Conservation (phyloP, 1,140 invertebrate species). For the Zophobas morio region DNA sequence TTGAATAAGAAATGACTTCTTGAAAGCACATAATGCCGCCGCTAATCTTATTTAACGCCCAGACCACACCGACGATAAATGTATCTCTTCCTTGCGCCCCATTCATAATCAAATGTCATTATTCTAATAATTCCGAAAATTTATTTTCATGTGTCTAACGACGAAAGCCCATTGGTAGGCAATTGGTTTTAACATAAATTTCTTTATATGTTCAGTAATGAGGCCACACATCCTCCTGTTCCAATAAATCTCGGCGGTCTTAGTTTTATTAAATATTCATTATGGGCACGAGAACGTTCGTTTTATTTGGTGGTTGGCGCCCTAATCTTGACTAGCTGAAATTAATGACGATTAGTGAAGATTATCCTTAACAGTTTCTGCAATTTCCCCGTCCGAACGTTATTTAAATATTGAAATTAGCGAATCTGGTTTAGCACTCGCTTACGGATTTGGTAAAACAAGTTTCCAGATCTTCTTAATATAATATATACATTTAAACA, state of each 20-base stretch:
- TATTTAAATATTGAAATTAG: constrained; percentile 1
- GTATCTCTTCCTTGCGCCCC: background rate
- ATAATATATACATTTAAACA: background rate
- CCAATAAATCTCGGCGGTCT: constrained; percentile 15
- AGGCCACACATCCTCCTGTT: constrained; percentile 15
- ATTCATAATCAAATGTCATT: constrained; percentile 33
- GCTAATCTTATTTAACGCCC: background rate
- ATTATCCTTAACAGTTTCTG: constrained; percentile 26
- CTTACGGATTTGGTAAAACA: background rate
- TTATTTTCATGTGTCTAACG: constrained; percentile 3
- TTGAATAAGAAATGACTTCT: background rate
- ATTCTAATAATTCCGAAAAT: constrained; percentile 26
- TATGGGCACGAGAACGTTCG: constrained; percentile 13
- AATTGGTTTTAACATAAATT: constrained; percentile 15
- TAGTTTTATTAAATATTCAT: constrained; percentile 33
- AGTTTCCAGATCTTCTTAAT: background rate
- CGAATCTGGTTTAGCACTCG: background rate
- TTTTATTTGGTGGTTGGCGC: constrained; percentile 14
- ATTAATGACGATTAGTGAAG: constrained; percentile 24
- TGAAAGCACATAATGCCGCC: background rate
- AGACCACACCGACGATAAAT: constrained; percentile 4
- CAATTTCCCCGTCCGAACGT: constrained; percentile 10
- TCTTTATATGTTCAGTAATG: constrained; percentile 30
- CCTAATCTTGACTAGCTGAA: constrained; percentile 9
- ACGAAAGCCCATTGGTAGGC: background rate